Percentiles rank a stretch among this genome's conserved stretches.
Conservation (phyloP, 1,140 invertebrate genomes). For the Lithobius niger region DNA sequence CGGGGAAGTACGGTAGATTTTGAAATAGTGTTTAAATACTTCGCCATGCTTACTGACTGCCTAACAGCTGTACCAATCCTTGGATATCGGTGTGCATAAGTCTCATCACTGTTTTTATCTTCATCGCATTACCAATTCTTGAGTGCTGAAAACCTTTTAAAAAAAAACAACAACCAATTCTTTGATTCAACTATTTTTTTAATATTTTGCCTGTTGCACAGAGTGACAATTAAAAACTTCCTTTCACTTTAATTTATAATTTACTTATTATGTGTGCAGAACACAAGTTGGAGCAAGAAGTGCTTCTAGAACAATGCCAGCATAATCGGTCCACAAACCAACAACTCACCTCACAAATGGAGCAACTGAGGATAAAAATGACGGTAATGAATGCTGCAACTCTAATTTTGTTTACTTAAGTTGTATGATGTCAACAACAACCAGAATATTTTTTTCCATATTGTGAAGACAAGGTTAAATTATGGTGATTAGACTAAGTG, state of each 20-base stretch:
- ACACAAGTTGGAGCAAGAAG: constrained; percentile 8
- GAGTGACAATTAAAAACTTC: not conserved
- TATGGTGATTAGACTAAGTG: not conserved
- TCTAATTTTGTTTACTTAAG: not conserved
- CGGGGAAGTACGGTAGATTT: too few relatives aligned
- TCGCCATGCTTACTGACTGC: too few relatives aligned
- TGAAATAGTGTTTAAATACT: too few relatives aligned
- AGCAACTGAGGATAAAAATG: constrained; percentile 4
- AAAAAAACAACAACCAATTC: not conserved
- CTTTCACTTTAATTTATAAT: not conserved
- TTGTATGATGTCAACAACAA: not conserved
- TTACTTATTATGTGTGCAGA: not conserved
- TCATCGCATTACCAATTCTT: not conserved
- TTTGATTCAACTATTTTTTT: not conserved
- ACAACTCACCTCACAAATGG: not conserved
- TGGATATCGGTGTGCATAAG: too few relatives aligned
- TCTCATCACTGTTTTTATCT: too few relatives aligned
- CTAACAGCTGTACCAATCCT: too few relatives aligned
- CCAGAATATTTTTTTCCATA: not conserved
- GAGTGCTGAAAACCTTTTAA: not conserved
- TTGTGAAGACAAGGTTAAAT: not conserved
- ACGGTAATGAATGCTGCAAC: not conserved
- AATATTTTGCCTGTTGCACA: not conserved
- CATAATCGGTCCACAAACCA: not conserved
- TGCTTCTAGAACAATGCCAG: constrained; percentile 6